Conservation (phyloP, 2,113 vertebrate species). For the Promerops cafer region DNA sequence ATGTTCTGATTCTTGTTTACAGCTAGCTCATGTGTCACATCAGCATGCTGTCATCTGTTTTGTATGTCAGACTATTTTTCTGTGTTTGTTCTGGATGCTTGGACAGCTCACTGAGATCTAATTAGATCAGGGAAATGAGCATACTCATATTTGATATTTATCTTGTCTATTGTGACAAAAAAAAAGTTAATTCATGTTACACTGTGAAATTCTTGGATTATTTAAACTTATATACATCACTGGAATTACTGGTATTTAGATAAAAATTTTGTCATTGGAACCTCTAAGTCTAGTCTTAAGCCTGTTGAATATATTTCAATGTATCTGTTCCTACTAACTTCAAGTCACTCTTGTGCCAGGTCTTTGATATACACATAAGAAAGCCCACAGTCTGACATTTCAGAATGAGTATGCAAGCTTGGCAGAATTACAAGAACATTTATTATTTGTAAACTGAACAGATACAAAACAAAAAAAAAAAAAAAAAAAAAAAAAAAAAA, state of each 20-base stretch:
- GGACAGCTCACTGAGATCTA: not conserved
- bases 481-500: not conserved
- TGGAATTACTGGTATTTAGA: not conserved
- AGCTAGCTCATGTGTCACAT: not conserved
- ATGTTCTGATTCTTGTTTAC: not conserved
- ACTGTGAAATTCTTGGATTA: not conserved
- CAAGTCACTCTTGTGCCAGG: not conserved
- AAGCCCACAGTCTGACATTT: not conserved
- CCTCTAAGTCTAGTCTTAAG: not conserved
- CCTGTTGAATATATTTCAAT: not conserved
- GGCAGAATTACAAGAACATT: not conserved
- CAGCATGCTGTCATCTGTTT: not conserved
- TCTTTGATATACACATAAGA: not conserved
- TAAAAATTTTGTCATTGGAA: not conserved
- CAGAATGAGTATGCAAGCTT: not conserved
- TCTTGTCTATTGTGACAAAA: not conserved
- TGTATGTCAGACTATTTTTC: not conserved
- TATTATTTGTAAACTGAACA: constrained; percentile 15
- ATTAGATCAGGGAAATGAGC: not conserved
- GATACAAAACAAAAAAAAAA: not conserved
- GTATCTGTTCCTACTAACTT: not conserved
- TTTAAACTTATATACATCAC: not conserved
- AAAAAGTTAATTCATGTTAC: not conserved
- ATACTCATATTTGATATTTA: not conserved
- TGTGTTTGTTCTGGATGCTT: not conserved